Percentiles rank a stretch among this genome's conserved stretches.
Evolutionary conservation across 2,797 vertebrate species (phyloP).

Genomic region (Halcyon chelicuti): DNA sequence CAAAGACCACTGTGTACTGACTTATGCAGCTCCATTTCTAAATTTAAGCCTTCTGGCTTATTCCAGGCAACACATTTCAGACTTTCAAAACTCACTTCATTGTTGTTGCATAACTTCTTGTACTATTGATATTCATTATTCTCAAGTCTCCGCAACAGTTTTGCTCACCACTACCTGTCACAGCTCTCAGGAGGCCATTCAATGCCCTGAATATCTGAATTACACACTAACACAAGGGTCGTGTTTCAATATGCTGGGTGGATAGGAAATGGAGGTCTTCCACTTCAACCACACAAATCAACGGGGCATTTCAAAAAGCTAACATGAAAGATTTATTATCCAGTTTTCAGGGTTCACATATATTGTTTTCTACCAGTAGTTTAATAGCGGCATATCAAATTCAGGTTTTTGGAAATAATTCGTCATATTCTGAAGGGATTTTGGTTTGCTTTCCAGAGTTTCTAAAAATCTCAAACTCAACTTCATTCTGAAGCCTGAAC

Average conservation of each 20-base stretch:
- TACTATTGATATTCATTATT: neutral
- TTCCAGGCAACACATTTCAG: neutral
- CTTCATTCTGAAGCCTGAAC: neutral
- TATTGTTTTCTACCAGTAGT: neutral
- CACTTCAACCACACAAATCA: neutral
- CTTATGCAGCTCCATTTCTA: neutral
- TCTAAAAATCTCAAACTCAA: neutral
- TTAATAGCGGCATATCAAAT: neutral
- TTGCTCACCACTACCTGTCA: neutral
- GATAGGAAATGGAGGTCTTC: neutral
- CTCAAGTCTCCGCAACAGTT: neutral
- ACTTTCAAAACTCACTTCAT: neutral
- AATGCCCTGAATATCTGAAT: neutral
- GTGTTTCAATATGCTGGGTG: neutral
- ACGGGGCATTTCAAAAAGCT: neutral
- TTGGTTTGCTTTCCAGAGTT: neutral
- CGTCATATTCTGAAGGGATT: neutral
- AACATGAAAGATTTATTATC: neutral
- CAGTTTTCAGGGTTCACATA: neutral
- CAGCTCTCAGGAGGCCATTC: neutral
- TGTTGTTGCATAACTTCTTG: neutral
- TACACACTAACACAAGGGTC: neutral
- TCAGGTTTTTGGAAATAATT: neutral
- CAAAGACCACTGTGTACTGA: neutral
- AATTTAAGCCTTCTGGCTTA: neutral